These are phyloP conservation scores for Acromyrmex echinatior DNA, from an alignment of 1,140 invertebrate species.

Conservation along the genomic window DNA sequence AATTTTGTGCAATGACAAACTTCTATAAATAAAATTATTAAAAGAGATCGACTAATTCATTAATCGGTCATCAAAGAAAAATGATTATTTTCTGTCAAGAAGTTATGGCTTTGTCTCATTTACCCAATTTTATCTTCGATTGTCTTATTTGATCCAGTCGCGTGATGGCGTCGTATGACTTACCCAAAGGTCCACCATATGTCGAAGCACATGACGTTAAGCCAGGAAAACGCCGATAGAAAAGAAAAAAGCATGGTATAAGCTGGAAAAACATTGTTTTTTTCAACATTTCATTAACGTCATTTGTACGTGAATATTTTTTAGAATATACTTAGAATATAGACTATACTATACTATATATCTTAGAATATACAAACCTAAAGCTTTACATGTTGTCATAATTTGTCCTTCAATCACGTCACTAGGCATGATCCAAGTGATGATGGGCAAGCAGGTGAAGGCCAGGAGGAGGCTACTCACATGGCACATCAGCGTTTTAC, in stretches of 20 bases:
- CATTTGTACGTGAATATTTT: background rate
- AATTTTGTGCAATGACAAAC: background rate
- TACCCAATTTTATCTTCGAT: conserved; percentile 1
- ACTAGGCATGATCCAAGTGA: conserved; percentile 62
- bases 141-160: background rate
- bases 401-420: background rate
- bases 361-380: conserved; percentile 75
- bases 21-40: conserved; percentile 12
- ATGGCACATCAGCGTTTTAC: conserved; percentile 90
- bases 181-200: conserved; percentile 89
- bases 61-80: background rate
- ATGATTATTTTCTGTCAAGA: background rate
- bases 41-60: background rate
- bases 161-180: conserved; percentile 61
- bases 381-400: conserved; percentile 68
- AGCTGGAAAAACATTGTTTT: conserved; percentile 72
- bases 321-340: background rate
- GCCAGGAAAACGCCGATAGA: conserved; percentile 91
- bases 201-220: conserved; percentile 91
- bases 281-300: background rate
- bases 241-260: conserved; percentile 83
- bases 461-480: conserved; percentile 88
- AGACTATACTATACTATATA: no score
- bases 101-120: background rate
- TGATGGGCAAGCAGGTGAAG: conserved; percentile 87